phyloP scores from a whole-genome alignment of 35 echinoderm and acorn worm species.

The Anneissia japonica region DNA sequence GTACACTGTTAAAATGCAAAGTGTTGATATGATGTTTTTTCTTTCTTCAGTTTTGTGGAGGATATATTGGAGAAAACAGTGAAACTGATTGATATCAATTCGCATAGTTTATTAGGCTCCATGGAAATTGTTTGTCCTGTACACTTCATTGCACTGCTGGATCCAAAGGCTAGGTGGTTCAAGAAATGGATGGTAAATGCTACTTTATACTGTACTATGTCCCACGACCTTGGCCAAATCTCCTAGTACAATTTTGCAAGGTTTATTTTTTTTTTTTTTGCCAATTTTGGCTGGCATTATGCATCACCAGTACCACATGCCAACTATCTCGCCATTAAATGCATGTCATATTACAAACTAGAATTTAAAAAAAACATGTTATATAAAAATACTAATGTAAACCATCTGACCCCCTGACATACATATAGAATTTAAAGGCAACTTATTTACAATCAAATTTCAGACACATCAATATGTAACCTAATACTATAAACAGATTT shows the following conservation, averaged over 20 bases:
- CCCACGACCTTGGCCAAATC: neutral
- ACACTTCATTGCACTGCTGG: slow-evolving; percentile 64
- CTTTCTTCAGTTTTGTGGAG: slow-evolving; percentile 65
- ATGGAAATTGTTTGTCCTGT: slow-evolving; percentile 46
- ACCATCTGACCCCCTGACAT: too few species aligned
- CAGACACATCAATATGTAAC: too few species aligned
- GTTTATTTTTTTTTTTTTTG: neutral
- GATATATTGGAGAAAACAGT: slow-evolving; percentile 69
- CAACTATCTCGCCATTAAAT: too few species aligned
- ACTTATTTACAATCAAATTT: too few species aligned
- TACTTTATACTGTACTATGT: neutral
- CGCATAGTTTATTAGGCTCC: slow-evolving; percentile 3
- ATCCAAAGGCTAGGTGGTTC: slow-evolving; percentile 91
- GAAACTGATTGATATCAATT: slow-evolving; percentile 49
- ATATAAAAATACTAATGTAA: too few species aligned
- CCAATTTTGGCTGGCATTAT: neutral
- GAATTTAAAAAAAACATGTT: too few species aligned
- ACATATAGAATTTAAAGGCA: too few species aligned
- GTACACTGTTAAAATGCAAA: too few species aligned
- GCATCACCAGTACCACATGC: too few species aligned
- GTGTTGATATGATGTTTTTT: too few species aligned
- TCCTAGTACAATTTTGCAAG: neutral
- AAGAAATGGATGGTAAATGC: slow-evolving; percentile 92
- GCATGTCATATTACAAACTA: too few species aligned
- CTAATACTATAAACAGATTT: too few species aligned